Conservation (phyloP, 2,888 invertebrate species). For the Itoplectis maculator region DNA sequence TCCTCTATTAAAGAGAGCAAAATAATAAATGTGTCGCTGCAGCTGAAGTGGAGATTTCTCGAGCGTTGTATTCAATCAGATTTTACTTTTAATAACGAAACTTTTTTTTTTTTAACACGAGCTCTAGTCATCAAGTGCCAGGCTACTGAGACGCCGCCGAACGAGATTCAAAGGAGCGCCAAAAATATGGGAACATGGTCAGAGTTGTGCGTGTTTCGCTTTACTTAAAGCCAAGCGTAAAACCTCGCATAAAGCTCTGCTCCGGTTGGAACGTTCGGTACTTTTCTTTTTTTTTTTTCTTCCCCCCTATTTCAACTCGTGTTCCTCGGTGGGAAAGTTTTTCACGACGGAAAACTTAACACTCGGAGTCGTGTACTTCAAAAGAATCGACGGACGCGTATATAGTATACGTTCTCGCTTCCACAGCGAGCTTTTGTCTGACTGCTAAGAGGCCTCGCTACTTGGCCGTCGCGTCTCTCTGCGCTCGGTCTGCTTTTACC, state of each 20-base stretch:
- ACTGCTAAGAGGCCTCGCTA: constrained; percentile 53
- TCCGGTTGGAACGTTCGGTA: constrained; percentile 2
- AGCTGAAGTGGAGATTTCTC: neutral
- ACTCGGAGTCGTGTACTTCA: constrained; percentile 46
- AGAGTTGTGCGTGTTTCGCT: constrained; percentile 15
- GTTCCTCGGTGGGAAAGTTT: constrained; percentile 38
- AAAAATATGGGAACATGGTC: constrained; percentile 12
- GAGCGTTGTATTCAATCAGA: neutral
- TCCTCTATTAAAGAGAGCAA: neutral
- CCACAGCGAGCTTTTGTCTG: constrained; percentile 55
- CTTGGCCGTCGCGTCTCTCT: constrained; percentile 44
- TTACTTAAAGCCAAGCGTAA: neutral
- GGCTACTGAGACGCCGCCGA: neutral
- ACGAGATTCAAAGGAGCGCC: neutral
- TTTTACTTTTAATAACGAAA: neutral
- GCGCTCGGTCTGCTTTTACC: constrained; percentile 17
- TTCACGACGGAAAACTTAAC: constrained; percentile 25
- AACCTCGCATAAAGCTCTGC: constrained; percentile 15
- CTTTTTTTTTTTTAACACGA: neutral
- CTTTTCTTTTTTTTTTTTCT: constrained; percentile 7
- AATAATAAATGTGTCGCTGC: neutral
- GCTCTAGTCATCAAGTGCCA: neutral
- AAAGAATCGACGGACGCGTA: constrained; percentile 57
- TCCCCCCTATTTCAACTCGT: neutral
- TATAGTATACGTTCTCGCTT: constrained; percentile 27